A percentile compares a stretch with the other conserved stretches of the same genome.
Conservation (phyloP, 2,113 vertebrate genomes). For the Amblyopsis rosae region DNA sequence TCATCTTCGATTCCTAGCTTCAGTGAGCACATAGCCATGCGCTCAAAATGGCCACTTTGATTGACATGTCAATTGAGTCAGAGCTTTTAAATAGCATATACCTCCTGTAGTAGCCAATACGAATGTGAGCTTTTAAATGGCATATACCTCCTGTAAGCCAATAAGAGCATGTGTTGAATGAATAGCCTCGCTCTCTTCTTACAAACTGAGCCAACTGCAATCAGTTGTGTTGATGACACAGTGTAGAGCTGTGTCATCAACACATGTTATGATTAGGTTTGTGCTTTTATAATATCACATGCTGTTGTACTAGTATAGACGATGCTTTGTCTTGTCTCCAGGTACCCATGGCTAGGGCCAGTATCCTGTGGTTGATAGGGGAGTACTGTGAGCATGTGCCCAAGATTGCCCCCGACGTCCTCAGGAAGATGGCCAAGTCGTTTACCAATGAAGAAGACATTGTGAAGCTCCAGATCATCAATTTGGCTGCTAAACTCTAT, state of each 20-base stretch:
- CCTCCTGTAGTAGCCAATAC: too few relatives aligned
- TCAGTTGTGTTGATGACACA: too few relatives aligned
- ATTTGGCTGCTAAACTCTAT: slow-evolving; percentile 95
- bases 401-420: slow-evolving; percentile 91
- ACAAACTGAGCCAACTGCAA: too few relatives aligned
- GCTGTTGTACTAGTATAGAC: background rate
- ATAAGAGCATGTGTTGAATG: background rate
- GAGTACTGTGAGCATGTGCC: slow-evolving; percentile 98
- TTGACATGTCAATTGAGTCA: too few relatives aligned
- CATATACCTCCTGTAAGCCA: too few relatives aligned
- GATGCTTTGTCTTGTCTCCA: slow-evolving; percentile 44
- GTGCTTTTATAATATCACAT: background rate
- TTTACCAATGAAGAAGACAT: slow-evolving; percentile 97
- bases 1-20: too few relatives aligned
- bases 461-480: slow-evolving; percentile 95
- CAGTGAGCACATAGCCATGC: too few relatives aligned
- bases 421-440: slow-evolving; percentile 97
- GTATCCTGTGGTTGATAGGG: slow-evolving; percentile 96
- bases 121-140: too few relatives aligned
- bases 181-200: too few relatives aligned
- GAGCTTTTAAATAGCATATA: too few relatives aligned
- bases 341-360: slow-evolving; percentile 98
- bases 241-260: too few relatives aligned
- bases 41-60: too few relatives aligned
- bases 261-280: background rate